Evolutionary conservation across 2,888 invertebrate species (phyloP), one percentile per base, ranked within the genome.

Genomic region (Argyresthia goedartella): DNA sequence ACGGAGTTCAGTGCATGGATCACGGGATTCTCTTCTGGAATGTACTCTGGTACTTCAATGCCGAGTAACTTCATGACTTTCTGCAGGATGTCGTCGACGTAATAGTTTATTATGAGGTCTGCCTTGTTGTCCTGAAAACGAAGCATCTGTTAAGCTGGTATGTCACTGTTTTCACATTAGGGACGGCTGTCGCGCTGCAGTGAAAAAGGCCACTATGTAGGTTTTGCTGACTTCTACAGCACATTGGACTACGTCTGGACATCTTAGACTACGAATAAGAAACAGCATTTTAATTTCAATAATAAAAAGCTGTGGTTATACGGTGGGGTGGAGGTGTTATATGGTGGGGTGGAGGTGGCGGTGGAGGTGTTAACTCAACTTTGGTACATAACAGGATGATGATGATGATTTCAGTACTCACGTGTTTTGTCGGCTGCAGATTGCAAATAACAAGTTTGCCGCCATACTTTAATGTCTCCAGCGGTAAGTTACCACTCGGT

Each of bases 381-480:
- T 25, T 25, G 25, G 3, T 25, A 6, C 25, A 25, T 25, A 25
- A 4, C 25, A 25, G 6, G 25, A 25, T 25, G 25, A 25, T 25
- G 25, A 25, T 25, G 25, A 25, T 25, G 6, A 2, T 25, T 25
- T 25, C 6, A 43, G 14, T 15, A 84, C 90, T 89, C 87, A 96
- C 97, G 85, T 97, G 96, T 88, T 98, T 98, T 3, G 99, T 99
- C n/a, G 95, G 93, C 74, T 99, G 99, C 52, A 99, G 86, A 84
- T 99, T 99, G 58, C 98, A 94, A 63, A 99, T 95, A 14, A 95
- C 95, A 51, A 99, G 80, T 73, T 93, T 93, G 4, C 98, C 98
- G 25, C 92, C 93, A 71, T 93, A 93, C 71, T 94, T 95, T 62
- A 94, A 92, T 56, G 93, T 93, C 67, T 91, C 91, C 39, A 97